Conservation (phyloP, 2,797 vertebrate species). For the Numenius phaeopus region DNA sequence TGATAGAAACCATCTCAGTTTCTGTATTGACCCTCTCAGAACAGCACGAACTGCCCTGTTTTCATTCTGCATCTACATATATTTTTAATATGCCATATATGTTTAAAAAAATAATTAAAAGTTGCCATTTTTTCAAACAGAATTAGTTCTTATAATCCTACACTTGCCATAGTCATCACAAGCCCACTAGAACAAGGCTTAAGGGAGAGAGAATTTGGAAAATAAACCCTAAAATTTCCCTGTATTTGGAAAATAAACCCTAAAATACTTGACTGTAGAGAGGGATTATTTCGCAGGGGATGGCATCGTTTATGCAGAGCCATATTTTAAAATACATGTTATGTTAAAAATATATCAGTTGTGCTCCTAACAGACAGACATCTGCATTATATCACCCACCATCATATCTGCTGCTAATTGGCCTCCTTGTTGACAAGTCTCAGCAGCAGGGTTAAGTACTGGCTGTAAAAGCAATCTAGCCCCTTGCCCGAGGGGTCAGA, state of each 20-base stretch:
- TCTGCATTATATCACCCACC: constrained; percentile 25
- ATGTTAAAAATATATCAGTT: background rate
- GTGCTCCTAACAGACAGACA: background rate
- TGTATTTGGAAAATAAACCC: background rate
- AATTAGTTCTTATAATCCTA: background rate
- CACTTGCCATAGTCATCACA: background rate
- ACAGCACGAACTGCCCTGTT: background rate
- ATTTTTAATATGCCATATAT: background rate
- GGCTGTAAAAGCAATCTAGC: constrained; percentile 40
- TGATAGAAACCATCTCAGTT: background rate
- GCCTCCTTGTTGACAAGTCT: constrained; percentile 50
- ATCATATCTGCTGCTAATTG: constrained; percentile 47
- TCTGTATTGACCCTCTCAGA: background rate
- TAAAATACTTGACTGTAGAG: background rate
- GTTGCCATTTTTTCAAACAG: background rate
- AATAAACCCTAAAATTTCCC: background rate
- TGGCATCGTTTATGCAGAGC: background rate
- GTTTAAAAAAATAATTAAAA: background rate
- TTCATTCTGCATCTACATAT: background rate
- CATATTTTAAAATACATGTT: background rate
- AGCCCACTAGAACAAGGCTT: background rate
- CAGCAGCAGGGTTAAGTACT: constrained; percentile 48
- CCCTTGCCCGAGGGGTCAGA: background rate
- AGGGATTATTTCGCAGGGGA: background rate
- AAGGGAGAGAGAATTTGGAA: background rate